Evolutionary conservation across 2,888 invertebrate genomes (phyloP), one percentile per base, ranked within the genome.

Genomic region (Teinopalpus imperialis): DNA sequence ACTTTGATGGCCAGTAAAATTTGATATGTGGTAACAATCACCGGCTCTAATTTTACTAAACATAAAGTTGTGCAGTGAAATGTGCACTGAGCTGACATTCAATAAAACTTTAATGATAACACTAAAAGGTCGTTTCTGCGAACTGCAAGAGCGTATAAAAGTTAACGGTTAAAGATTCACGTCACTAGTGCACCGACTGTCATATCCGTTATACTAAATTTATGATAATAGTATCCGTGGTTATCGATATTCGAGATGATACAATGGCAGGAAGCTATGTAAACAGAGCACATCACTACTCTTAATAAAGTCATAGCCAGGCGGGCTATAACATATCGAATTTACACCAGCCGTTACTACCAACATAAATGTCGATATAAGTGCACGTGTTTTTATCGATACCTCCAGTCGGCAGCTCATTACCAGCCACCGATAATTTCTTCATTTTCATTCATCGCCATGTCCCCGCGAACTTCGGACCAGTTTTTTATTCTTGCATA

Each of bases 331-430:
- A 81, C 58, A 53, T 56, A 54, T 70, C 60, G 61, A 79, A 79
- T 82, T 82, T 82, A 82, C 75, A 62, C 56, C 65, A 59, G 64
- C 70, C 69, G 74, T 81, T 74, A 76, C 70, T 60, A 61, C 47
- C 59, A 56, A 63, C 69, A 73, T 81, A 75, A 81, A 81, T 70
- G 66, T 72, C 78, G 73, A 76, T 75, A 73, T 71, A 68, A 74
- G 72, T 58, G 62, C 61, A 70, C 55, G 60, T 61, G 60, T 74
- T 81, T 81, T 82, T 81, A 81, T 81, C 80, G 79, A 75, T 68
- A 70, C 68, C 52, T 50, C 64, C 69, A 69, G 63, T 69, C 72
- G 69, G 56, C 70, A 56, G 62, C 73, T 80, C 76, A 70, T 78
- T 78, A 74, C 65, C 46, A 16, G n/a, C 53, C 48, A 51, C 52